Base-by-base conservation (phyloP, 2,888 invertebrate genomes). In the Chrysolina haemoptera region DNA sequence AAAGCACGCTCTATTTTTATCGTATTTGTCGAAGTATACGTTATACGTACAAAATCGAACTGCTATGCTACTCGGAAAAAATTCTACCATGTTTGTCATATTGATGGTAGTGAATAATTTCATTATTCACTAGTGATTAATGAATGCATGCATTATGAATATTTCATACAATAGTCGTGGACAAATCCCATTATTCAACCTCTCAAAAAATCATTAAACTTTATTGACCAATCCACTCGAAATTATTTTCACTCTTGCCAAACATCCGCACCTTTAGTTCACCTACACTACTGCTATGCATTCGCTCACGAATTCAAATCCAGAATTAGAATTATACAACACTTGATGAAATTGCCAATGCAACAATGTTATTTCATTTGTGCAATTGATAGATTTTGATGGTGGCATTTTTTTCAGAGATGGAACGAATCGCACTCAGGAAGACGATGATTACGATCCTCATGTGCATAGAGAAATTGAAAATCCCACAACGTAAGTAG, bases 401-500 rank as follows among this genome's bases (percentile, higher is more conserved):
- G 20, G 16, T 46, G 59, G 55, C 55, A 18, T 46, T 70, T 72
- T 43, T 79, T 73, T 46, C 70, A 76, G 77, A 64, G 53, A 50
- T 35, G 71, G 53, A 53, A 46, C 65, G 18, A 68, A 72, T 18
- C 72, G 68, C 40, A 68, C 46, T 22, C 74, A 76, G 71, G 69
- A 74, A 8, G 78, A 73, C n/a, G 87, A 87, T 43, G 86, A 87
- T 62, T 94, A 92, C 82, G 93, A 94, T 86, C 94, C 94, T 0
- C 94, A 93, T 84, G 84, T 90, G 6, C 91, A 94, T 83, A 90
- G 94, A 67, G 90, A 91, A 76, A 89, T 92, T 14, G 90, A 90
- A 64, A 91, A 91, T 86, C 94, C 94, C 0, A 94, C 94, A 27
- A 91, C 94, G 94, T 94, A 88, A 92, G 92, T 89, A 48, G 18